These are phyloP conservation scores for Ramphastos sulfuratus DNA, from an alignment of 2,113 vertebrate species.

Conservation along the genomic window DNA sequence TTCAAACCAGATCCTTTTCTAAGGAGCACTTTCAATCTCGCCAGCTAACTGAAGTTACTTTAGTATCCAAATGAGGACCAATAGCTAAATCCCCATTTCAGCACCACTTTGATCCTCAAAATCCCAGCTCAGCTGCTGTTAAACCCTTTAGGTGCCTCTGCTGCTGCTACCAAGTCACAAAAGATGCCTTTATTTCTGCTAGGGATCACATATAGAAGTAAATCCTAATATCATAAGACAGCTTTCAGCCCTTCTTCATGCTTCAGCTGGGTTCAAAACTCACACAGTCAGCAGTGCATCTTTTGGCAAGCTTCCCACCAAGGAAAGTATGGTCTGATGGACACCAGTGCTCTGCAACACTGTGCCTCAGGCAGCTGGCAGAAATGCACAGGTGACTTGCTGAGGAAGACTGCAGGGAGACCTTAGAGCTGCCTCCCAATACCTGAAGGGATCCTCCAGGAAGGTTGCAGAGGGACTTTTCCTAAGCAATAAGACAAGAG, in stretches of 20 bases:
- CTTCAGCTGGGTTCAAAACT: neutral
- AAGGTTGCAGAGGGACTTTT: too few species aligned
- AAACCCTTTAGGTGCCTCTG: neutral
- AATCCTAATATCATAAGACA: neutral
- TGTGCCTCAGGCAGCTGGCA: neutral
- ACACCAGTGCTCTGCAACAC: fast-evolving
- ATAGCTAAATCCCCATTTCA: neutral
- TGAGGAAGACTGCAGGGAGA: too few species aligned
- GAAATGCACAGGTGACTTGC: neutral
- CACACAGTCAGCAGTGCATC: fast-evolving
- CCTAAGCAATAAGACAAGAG: too few species aligned
- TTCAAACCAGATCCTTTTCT: constrained; percentile 31
- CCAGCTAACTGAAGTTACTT: constrained; percentile 21
- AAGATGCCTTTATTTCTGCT: neutral
- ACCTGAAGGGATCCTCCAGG: too few species aligned
- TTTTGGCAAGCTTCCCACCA: neutral
- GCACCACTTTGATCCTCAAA: neutral
- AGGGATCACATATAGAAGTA: neutral
- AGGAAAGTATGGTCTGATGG: neutral
- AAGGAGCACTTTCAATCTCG: neutral
- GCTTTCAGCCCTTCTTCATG: neutral
- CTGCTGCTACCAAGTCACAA: neutral
- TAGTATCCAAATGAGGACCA: neutral
- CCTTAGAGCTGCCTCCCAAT: too few species aligned
- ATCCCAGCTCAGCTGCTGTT: neutral